Evolutionary conservation across 2,113 vertebrate species (phyloP), one percentile per base, ranked within the genome.

Genomic region (Channa maculata): DNA sequence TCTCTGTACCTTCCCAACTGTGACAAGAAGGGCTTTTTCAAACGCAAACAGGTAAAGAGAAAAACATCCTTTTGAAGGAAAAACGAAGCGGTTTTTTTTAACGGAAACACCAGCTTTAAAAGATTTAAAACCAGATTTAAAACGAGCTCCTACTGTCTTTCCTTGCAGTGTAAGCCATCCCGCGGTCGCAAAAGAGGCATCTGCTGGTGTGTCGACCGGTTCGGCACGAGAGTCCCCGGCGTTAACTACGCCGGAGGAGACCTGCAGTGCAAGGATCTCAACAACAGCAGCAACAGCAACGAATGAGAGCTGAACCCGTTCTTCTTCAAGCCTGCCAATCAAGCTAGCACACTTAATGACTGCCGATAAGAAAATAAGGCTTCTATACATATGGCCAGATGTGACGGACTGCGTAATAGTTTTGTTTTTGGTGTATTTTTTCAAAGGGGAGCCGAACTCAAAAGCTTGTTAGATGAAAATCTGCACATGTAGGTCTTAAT

Each of bases 131-230:
- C 24, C 24, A 24, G 24, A 24, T 24, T 24, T 24, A 24, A 24
- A 24, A 24, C 24, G 24, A 24, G 24, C 24, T 24, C 24, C 24
- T 24, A 24, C 24, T 24, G 24, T 65, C 13, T 59, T 14, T 2
- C 0, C 3, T 33, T 62, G 36, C 87, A 99, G 98, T 99, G 97
- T 87, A 99, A 98, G 86, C 97, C 97, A 8, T 99, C 97, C 45
- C 96, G 96, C 15, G 97, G 97, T 45, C 95, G 96, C 50, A 97
- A 97, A 75, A 95, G 97, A 71, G 97, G 97, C 6, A 93, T 98
- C 89, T 99, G 97, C 93, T 98, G 97, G 98, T 99, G 98, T 0
- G 97, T 99, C 71, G 97, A 99, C 88, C 97, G 96, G 79, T 97
- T 97, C 0, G 98, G 98, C 2, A 92, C 95, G 84, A 97, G 97